These are phyloP conservation scores for Scatophagus argus DNA, from an alignment of 2,113 vertebrate genomes.

Conservation along the genomic window DNA sequence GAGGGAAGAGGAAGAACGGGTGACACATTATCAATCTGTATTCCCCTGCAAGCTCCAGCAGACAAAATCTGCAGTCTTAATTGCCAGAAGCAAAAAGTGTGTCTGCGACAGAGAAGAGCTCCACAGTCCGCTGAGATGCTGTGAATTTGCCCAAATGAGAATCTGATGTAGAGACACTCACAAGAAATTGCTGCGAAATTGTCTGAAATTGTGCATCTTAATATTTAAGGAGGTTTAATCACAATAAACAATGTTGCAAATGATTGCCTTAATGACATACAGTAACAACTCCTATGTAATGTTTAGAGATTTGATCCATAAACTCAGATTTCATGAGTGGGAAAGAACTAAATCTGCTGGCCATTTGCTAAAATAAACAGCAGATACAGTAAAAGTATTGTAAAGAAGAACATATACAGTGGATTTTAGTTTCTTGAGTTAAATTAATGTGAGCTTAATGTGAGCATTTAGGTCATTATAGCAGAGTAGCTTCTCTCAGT, in stretches of 20 bases:
- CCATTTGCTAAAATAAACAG: conserved; percentile 12
- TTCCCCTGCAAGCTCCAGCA: conserved; percentile 23
- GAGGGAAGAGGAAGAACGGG: neutral
- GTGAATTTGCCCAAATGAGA: conserved; percentile 13
- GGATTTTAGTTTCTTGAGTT: no score
- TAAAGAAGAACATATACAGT: no score
- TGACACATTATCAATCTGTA: conserved; percentile 11
- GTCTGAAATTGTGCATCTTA: neutral
- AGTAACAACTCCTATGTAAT: neutral
- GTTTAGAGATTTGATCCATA: neutral
- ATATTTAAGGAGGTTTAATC: conserved; percentile 10
- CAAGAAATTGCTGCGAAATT: neutral
- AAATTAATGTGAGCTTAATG: neutral
- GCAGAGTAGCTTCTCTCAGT: neutral
- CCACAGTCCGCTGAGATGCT: conserved; percentile 17
- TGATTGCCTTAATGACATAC: conserved; percentile 9
- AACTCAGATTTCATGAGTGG: neutral
- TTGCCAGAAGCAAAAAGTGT: conserved; percentile 39
- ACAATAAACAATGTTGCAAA: conserved; percentile 18
- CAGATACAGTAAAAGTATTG: neutral
- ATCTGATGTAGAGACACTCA: conserved; percentile 10
- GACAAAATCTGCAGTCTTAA: conserved; percentile 34
- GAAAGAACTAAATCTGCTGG: neutral
- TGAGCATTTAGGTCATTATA: neutral
- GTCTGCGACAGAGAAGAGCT: conserved; percentile 3